Conservation (phyloP, 2,113 vertebrate species). For the Megatriorchis doriae region DNA sequence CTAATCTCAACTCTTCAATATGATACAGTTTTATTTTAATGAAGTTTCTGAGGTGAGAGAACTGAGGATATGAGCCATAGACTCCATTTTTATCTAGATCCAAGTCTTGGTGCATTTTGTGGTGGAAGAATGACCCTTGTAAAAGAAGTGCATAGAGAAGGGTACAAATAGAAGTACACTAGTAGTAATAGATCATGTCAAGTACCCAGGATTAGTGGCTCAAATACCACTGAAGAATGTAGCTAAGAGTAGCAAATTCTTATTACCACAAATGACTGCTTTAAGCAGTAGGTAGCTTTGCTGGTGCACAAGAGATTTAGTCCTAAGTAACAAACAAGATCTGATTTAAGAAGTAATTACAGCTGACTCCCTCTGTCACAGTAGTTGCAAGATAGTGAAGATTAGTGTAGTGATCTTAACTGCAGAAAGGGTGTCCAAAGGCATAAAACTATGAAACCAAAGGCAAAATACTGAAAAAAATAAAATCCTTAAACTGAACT, state of each 20-base stretch:
- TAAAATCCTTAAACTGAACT: background rate
- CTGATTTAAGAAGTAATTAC: conserved; percentile 49
- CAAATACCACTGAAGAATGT: background rate
- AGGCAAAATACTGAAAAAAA: background rate
- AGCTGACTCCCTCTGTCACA: conserved; percentile 3
- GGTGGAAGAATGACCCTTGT: background rate
- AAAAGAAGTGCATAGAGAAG: background rate
- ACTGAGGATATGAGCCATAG: background rate
- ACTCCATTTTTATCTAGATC: background rate
- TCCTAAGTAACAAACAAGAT: conserved; percentile 22
- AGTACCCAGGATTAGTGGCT: background rate
- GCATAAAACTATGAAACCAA: background rate
- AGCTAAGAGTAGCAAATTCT: background rate
- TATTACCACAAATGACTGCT: background rate
- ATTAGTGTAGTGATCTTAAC: conserved; percentile 12
- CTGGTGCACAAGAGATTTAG: background rate
- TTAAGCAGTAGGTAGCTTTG: conserved; percentile 14
- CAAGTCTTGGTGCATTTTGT: background rate
- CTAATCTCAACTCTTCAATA: background rate
- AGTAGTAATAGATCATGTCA: background rate
- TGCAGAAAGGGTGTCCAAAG: background rate
- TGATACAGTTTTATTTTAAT: background rate
- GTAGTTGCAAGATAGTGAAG: background rate
- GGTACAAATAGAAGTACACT: background rate
- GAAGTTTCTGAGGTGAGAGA: background rate